Conservation (phyloP, 2,797 vertebrate genomes). For the Notolepis coatsorum region DNA sequence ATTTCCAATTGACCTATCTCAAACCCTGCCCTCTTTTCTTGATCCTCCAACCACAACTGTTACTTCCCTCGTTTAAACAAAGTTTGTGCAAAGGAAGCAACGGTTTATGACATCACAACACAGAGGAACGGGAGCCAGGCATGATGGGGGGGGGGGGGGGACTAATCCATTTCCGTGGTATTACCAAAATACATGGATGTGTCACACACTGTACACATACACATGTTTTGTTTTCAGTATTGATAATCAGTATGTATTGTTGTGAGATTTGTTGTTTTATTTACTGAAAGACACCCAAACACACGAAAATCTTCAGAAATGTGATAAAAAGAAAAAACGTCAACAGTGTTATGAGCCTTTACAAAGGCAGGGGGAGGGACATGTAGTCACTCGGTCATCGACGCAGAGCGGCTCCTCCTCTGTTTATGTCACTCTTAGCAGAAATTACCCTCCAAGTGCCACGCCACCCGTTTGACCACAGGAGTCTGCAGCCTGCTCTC, state of each 20-base stretch:
- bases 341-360: constrained; percentile 35
- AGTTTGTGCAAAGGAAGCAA: no score
- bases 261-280: no score
- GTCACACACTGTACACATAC: no score
- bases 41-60: no score
- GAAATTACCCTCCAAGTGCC: constrained; percentile 22
- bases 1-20: no score
- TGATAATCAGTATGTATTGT: no score
- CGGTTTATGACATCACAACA: constrained; percentile 11
- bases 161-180: constrained; percentile 13
- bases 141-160: background rate
- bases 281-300: background rate
- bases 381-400: constrained; percentile 27
- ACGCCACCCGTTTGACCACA: background rate
- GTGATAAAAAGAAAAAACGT: background rate
- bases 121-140: background rate
- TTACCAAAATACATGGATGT: no score
- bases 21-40: no score
- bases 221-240: no score
- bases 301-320: background rate
- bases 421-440: constrained; percentile 45
- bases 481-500: background rate
- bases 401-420: constrained; percentile 49
- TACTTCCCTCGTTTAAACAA: no score
- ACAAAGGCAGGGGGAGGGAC: constrained; percentile 11